Evolutionary conservation across 2,888 invertebrate genomes (phyloP), one percentile per base, ranked within the genome.

Genomic region (Serripes groenlandicus): DNA sequence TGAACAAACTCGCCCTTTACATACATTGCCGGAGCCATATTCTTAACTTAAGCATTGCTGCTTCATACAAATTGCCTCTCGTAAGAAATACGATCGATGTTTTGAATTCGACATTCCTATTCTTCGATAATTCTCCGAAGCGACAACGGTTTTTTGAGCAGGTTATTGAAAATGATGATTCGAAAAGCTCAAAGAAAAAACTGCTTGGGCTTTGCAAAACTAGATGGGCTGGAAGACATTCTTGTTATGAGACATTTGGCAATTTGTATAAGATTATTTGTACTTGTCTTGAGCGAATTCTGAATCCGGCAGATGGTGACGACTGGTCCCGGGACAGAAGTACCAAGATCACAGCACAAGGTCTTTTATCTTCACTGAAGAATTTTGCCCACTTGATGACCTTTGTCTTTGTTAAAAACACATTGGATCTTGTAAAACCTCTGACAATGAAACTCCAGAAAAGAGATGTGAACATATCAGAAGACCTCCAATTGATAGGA

Each of bases 81-180:
- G 64, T 78, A 30, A 78, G 77, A 64, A 71, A 71, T 32, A 78
- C 71, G 77, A 64, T 78, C n/a, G 64, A 71, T 32, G 64, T 42
- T 11, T 56, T 76, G 23, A 69, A 76, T 26, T 35, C 69, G n/a
- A 21, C 49, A 11, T 70, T 58, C 35, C 21, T 76, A 23, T 70
- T 76, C 18, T 52, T 68, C 35, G 69, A 68, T 21, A 68, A 49
- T 56, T 77, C 77, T 34, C 60, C 77, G 32, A 77, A 77, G 35
- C 49, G 77, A 37, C 42, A 69, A 21, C 37, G 49, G 26, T 37
- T 49, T 69, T 28, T n/a, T 52, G 3, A 34, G 34, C 3, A 52
- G 15, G 52, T 52, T 54, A 7, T 70, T 52, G 32, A 52, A 32
- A 21, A 3, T 21, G 28, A 34, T 9, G 28, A 56, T 11, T 32